These are phyloP conservation scores for Aphodius sticticus DNA, from an alignment of 2,888 invertebrate genomes.

Conservation along the genomic window DNA sequence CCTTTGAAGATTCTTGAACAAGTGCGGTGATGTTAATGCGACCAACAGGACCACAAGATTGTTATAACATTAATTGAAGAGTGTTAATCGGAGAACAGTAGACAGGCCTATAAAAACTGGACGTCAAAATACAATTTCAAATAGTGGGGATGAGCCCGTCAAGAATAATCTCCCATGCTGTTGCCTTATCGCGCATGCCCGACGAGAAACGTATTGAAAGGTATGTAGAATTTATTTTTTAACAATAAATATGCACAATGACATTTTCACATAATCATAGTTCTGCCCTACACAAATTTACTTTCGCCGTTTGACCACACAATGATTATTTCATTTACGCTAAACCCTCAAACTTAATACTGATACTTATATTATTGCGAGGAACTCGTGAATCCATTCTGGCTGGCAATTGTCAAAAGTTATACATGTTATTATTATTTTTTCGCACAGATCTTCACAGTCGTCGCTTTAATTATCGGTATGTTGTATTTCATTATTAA, in stretches of 20 bases:
- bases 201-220: neutral
- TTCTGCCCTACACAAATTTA: neutral
- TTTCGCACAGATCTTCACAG: neutral
- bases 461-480: neutral
- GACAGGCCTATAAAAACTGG: constrained; percentile 4
- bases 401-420: constrained; percentile 4
- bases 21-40: neutral
- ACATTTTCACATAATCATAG: neutral
- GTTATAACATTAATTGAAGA: neutral
- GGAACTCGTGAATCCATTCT: neutral
- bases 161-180: neutral
- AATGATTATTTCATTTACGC: neutral
- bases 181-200: neutral
- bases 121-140: constrained; percentile 20
- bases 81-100: neutral
- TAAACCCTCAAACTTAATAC: neutral
- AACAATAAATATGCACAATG: neutral
- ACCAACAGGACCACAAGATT: neutral
- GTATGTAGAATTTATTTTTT: constrained; percentile 4
- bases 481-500: neutral
- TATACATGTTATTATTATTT: neutral
- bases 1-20: neutral
- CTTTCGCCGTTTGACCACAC: neutral
- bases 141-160: constrained; percentile 19
- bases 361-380: neutral